Percentiles rank a stretch among this genome's conserved stretches.
phyloP scores from a whole-genome alignment of 1,140 invertebrate species.

The Aphis gossypii region DNA sequence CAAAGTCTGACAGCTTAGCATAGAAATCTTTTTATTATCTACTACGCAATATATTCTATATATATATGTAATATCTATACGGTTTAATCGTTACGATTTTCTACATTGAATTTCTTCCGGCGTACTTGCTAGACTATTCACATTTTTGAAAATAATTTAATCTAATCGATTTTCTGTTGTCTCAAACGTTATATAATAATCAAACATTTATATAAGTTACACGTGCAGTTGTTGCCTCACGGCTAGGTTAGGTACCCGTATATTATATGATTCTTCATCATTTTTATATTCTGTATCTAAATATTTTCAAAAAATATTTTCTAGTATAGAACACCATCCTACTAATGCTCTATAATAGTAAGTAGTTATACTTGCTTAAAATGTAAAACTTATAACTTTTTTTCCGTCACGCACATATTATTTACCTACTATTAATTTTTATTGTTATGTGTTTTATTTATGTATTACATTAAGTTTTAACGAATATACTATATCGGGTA shows the following conservation, averaged over 20 bases:
- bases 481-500: neutral
- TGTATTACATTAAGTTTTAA: neutral
- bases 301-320: neutral
- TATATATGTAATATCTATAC: neutral
- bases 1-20: neutral
- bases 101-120: neutral
- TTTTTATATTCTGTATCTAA: neutral
- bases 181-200: neutral
- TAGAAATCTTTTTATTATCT: neutral
- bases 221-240: neutral
- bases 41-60: neutral
- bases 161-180: neutral
- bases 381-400: neutral
- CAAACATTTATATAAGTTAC: neutral
- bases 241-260: neutral
- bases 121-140: neutral
- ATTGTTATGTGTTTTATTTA: neutral
- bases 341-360: too few relatives aligned
- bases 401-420: neutral
- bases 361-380: too few relatives aligned
- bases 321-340: neutral
- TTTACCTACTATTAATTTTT: neutral
- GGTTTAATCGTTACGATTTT: neutral
- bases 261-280: neutral
- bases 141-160: neutral